Conservation (phyloP, 1,140 invertebrate species). For the Drosophila mojavensis region DNA sequence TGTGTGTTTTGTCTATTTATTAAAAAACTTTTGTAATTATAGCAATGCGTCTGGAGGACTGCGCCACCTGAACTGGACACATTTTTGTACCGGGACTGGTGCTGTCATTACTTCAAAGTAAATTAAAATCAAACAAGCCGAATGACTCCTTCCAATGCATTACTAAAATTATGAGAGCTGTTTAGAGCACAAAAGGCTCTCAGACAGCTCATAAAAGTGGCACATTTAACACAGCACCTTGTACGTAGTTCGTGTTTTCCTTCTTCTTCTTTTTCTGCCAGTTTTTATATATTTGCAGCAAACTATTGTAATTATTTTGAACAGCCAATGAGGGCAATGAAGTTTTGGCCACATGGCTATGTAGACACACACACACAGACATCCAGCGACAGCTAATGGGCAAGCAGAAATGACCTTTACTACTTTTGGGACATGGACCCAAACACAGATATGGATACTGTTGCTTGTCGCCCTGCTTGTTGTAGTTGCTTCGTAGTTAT, state of each 20-base stretch:
- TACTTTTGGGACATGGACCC: constrained; percentile 34
- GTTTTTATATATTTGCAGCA: constrained; percentile 14
- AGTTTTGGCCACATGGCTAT: constrained; percentile 43
- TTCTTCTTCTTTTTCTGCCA: background rate
- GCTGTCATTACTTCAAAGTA: constrained; percentile 50
- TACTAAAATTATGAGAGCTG: constrained; percentile 42
- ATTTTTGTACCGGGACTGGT: constrained; percentile 22
- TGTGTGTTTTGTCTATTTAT: constrained; percentile 66
- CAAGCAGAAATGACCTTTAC: constrained; percentile 51
- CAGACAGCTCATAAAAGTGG: constrained; percentile 34
- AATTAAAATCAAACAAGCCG: constrained; percentile 53
- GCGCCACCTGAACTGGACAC: constrained; percentile 57
- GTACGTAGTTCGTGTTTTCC: background rate
- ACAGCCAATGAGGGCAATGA: constrained; percentile 70
- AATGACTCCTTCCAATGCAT: constrained; percentile 35
- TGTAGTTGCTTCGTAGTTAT: constrained; percentile 34
- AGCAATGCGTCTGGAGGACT: constrained; percentile 58
- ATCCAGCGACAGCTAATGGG: constrained; percentile 50
- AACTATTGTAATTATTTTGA: constrained; percentile 79
- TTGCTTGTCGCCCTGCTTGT: constrained; percentile 33
- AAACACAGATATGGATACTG: constrained; percentile 27
- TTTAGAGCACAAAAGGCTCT: constrained; percentile 16
- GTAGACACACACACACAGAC: constrained; percentile 8
- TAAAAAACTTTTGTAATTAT: constrained; percentile 79
- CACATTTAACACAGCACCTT: constrained; percentile 15